Base-by-base conservation (phyloP, 2,113 vertebrate species). In the Centropus bengalensis region DNA sequence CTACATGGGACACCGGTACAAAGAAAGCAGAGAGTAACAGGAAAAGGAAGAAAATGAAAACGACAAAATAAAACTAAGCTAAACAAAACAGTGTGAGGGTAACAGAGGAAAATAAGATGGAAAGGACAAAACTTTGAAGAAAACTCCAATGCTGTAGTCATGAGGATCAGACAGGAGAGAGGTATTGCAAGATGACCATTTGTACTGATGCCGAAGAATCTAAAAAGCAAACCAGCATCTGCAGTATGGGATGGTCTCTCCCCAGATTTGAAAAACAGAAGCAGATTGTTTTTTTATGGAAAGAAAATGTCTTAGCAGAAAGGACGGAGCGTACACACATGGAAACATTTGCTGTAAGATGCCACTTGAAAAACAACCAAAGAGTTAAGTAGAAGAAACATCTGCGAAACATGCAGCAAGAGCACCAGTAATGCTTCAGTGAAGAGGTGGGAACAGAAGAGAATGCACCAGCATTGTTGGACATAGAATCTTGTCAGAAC, bases 211-310 rank as follows among this genome's bases (percentile, higher is more conserved):
- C 96, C 95, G 88, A 96, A 93, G 79, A 91, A 79, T 30, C 88
- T 94, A 85, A 96, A 96, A 97, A 88, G 81, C 88, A 96, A 96
- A 80, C 38, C 21, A 0, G 94, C 97, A 97, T 97, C 97, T 98
- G 97, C 85, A 89, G 88, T 91, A 97, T 60, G 90, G 91, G 90
- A 88, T 96, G 89, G 93, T 49, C 45, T 91, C 19, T 92, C 85
- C 94, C 90, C 75, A 97, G 92, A 97, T 98, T 96, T 97, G 94
- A 98, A 96, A 91, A 94, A 87, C 95, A 97, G 96, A 95, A 95
- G 96, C 97, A 96, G 97, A 96, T 97, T 98, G 97, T 98, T 98
- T 45, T 45, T 98, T 96, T 93, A 91, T 94, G 97, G 96, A 97
- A 94, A 95, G 97, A 96, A 96, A 97, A 97, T 97, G 96, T 98